phyloP scores from a whole-genome alignment of 2,888 invertebrate species.

The Leucophenga montana region DNA sequence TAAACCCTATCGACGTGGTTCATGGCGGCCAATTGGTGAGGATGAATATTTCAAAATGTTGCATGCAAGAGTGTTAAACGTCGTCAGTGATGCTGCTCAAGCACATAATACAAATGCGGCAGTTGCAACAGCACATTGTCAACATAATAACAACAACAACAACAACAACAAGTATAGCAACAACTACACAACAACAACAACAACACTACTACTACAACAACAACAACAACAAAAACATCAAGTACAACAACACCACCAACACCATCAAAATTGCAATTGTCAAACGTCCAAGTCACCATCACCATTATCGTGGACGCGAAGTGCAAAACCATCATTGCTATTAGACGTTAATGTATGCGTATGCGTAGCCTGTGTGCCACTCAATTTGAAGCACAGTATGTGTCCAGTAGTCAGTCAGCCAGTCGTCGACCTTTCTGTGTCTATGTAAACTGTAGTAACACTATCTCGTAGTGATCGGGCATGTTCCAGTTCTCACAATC shows the following conservation, averaged over 20 bases:
- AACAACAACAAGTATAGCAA: conserved; percentile 19
- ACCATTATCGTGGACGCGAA: conserved; percentile 6
- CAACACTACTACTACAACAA: conserved; percentile 21
- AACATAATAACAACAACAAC: conserved; percentile 8
- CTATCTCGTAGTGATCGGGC: too few species aligned
- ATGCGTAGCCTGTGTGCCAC: conserved; percentile 69
- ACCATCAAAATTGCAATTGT: conserved; percentile 29
- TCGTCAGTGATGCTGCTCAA: conserved; percentile 43
- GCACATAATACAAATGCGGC: background rate
- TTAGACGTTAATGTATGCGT: conserved; percentile 59
- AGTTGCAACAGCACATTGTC: conserved; percentile 24
- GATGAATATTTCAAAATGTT: conserved; percentile 71
- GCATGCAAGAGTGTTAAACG: conserved; percentile 69
- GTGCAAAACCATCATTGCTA: conserved; percentile 31
- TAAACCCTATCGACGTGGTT: conserved; percentile 92
- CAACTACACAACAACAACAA: background rate
- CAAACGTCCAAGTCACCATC: conserved; percentile 24
- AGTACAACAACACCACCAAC: conserved; percentile 34
- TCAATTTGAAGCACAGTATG: conserved; percentile 73
- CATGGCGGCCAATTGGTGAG: conserved; percentile 91
- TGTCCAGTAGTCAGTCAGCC: conserved; percentile 45
- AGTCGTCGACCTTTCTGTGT: background rate
- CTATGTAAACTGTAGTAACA: too few species aligned
- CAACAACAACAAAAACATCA: conserved; percentile 27
- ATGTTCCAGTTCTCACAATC: too few species aligned